phyloP scores from a whole-genome alignment of 2,797 vertebrate genomes.

The Dendrocincla fuliginosa region DNA sequence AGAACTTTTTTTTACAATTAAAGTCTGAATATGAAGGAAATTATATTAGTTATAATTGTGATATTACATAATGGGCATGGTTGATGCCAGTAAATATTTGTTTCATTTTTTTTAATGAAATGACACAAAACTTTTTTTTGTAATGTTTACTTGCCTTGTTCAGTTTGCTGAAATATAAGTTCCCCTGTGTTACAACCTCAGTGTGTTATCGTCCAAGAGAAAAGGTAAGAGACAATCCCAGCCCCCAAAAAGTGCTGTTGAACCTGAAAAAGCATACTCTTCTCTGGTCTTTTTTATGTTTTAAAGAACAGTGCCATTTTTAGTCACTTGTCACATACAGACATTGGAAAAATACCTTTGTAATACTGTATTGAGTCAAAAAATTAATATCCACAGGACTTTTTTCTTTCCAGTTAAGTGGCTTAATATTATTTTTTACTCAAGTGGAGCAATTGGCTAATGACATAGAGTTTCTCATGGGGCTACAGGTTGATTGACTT shows the following conservation, averaged over 20 bases:
- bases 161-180: background rate
- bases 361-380: background rate
- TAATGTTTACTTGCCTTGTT: background rate
- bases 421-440: background rate
- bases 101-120: background rate
- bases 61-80: background rate
- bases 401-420: background rate
- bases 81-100: background rate
- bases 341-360: background rate
- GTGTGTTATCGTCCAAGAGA: background rate
- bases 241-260: background rate
- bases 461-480: background rate
- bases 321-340: background rate
- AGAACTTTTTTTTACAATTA: background rate
- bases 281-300: background rate
- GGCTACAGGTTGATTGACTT: background rate
- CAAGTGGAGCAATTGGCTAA: background rate
- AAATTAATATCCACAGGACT: background rate
- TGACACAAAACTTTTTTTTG: background rate
- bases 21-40: conserved; percentile 28
- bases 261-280: background rate
- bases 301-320: background rate
- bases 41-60: background rate
- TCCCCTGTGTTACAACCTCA: background rate
- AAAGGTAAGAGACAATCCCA: background rate